Evolutionary conservation across 23 tunicate genomes (phyloP), one percentile per base, ranked within the genome.

Genomic region (Halocynthia roretzi): DNA sequence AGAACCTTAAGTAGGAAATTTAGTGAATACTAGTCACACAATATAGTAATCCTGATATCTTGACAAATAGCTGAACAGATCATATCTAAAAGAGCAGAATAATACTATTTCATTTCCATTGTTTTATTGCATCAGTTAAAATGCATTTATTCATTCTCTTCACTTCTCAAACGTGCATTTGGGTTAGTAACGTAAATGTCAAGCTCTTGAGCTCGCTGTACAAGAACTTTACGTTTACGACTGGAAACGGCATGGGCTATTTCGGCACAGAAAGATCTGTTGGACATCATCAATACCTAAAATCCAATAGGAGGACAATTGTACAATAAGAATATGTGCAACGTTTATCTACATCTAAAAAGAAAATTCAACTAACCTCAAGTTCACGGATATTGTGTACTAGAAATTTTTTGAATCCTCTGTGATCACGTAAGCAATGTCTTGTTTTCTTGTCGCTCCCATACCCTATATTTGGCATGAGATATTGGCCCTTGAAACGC

Each of bases 101-200:
- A 31, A 31, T 31, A 31, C 44, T 31, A 31, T 31, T 31, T 31
- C 44, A 31, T 31, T 31, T 31, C 44, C 44, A 31, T 31, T 31
- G 44, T 31, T 31, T 31, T 31, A 31, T 31, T 31, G 44, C 44
- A 31, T 31, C 44, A 31, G 44, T 31, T 0, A 31, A 60, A 68
- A 17, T 68, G n/a, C 68, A 65, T 84, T 89, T 88, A 94, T 81
- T 94, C 99, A 61, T 94, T 94, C 68, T 94, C 99, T 62, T 94
- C 87, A 58, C 87, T 84, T 19, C 99, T 86, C 15, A 94, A 78
- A 62, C 96, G 77, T 7, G 99, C 99, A 60, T 94, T 84, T 7
- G 90, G 86, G 67, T 94, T 94, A n/a, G 99, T 94, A n/a, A 94
- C 96, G 83, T 94, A 84, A 71, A 94, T 88, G 76, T 94, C 70